Conservation (phyloP, 2,113 vertebrate genomes). For the Thamnaconus septentrionalis region DNA sequence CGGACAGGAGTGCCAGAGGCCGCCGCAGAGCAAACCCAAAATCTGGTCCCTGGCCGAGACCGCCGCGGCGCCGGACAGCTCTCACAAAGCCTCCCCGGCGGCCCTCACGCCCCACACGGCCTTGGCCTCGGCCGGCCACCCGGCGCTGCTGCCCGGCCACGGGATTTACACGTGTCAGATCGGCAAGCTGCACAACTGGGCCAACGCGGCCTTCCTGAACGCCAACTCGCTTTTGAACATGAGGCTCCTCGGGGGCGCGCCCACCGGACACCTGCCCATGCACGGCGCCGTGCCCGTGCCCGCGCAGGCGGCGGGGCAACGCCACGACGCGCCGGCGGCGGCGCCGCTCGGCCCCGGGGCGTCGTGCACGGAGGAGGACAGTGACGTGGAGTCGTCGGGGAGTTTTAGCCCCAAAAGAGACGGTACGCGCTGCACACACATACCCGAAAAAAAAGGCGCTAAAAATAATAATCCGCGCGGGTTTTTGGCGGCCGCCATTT, state of each 20-base stretch:
- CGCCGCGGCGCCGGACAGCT: conserved; percentile 90
- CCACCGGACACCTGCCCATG: conserved; percentile 79
- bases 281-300: conserved; percentile 76
- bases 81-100: conserved; percentile 76
- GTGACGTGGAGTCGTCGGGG: conserved; percentile 85
- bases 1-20: conserved; percentile 82
- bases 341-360: conserved; percentile 64
- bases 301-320: conserved; percentile 62
- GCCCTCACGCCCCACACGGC: conserved; percentile 72
- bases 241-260: conserved; percentile 88
- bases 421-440: conserved; percentile 72
- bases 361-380: conserved; percentile 80
- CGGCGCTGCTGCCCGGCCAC: conserved; percentile 91
- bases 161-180: conserved; percentile 99
- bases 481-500: too few relatives aligned
- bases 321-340: conserved; percentile 67
- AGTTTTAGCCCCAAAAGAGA: conserved; percentile 89
- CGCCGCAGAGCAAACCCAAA: conserved; percentile 91
- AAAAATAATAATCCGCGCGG: too few relatives aligned
- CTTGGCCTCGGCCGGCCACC: conserved; percentile 80
- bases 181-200: conserved; percentile 98
- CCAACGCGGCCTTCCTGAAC: conserved; percentile 92
- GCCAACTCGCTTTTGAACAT: conserved; percentile 95
- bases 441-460: background rate
- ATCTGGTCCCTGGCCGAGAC: conserved; percentile 99